Percentiles rank a stretch among this genome's conserved stretches.
Conservation (phyloP, 1,140 invertebrate genomes). For the Lysiphlebus fabarum region DNA sequence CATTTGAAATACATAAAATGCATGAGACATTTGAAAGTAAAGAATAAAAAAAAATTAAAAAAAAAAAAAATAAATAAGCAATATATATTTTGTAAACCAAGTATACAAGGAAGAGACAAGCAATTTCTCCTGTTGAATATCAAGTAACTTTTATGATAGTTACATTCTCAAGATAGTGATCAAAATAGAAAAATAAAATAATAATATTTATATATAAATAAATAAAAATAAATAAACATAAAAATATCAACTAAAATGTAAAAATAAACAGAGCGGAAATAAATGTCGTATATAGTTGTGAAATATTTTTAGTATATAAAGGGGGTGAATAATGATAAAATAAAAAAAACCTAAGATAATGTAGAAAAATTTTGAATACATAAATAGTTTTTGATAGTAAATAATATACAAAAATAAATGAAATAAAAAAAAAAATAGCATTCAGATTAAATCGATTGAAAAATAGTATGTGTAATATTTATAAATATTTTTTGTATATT, state of each 20-base stretch:
- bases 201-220: background rate
- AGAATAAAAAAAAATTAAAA: background rate
- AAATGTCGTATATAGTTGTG: background rate
- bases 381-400: too few species aligned
- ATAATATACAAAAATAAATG: too few species aligned
- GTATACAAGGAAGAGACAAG: slow-evolving; percentile 3
- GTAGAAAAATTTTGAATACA: too few species aligned
- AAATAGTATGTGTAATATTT: too few species aligned
- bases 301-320: slow-evolving; percentile 1
- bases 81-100: slow-evolving; percentile 2
- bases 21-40: slow-evolving; percentile 11
- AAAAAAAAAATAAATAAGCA: background rate
- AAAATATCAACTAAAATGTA: background rate
- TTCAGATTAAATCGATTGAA: too few species aligned
- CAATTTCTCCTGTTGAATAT: slow-evolving; percentile 5
- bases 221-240: background rate
- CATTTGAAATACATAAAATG: slow-evolving; percentile 15
- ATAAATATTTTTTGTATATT: too few species aligned
- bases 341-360: too few species aligned
- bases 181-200: background rate
- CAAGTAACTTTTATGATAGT: background rate
- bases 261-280: background rate
- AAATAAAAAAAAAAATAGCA: too few species aligned
- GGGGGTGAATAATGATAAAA: too few species aligned
- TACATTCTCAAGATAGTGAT: background rate